phyloP scores from a whole-genome alignment of 2,113 vertebrate species.

The Percopsis transmontana region DNA sequence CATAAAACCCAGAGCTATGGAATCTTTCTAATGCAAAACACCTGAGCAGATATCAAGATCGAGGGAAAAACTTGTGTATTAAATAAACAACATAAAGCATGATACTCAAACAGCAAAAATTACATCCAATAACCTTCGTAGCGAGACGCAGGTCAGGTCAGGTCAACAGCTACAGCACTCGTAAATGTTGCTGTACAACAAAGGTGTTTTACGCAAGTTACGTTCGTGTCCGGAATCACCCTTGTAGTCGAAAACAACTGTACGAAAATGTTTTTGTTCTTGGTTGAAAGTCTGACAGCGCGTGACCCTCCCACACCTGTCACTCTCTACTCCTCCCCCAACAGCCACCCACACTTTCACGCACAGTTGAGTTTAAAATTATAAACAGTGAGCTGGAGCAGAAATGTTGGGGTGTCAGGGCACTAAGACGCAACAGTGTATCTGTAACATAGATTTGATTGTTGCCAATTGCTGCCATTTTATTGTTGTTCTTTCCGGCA shows the following conservation, averaged over 20 bases:
- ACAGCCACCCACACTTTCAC: no score
- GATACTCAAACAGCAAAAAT: not conserved
- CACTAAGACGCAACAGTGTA: no score
- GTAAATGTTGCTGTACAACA: not conserved
- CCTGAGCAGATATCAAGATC: conserved; percentile 58
- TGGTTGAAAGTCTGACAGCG: no score
- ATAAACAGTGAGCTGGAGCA: no score
- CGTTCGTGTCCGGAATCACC: not conserved
- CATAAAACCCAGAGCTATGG: conserved; percentile 17
- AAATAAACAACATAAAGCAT: conserved; percentile 3
- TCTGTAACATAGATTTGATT: no score
- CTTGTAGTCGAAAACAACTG: no score
- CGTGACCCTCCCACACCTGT: no score
- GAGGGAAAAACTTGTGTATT: not conserved
- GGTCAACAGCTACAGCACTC: conserved; percentile 12
- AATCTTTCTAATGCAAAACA: conserved; percentile 44
- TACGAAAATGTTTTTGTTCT: no score
- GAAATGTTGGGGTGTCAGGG: no score
- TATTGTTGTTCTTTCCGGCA: not conserved
- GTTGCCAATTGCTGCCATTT: no score
- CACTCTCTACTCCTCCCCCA: no score
- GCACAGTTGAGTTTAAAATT: no score
- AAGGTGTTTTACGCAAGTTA: not conserved
- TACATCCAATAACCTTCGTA: conserved; percentile 17
- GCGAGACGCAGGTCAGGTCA: conserved; percentile 9